Base-by-base conservation (phyloP, 2,797 vertebrate genomes). In the Agapornis canus region DNA sequence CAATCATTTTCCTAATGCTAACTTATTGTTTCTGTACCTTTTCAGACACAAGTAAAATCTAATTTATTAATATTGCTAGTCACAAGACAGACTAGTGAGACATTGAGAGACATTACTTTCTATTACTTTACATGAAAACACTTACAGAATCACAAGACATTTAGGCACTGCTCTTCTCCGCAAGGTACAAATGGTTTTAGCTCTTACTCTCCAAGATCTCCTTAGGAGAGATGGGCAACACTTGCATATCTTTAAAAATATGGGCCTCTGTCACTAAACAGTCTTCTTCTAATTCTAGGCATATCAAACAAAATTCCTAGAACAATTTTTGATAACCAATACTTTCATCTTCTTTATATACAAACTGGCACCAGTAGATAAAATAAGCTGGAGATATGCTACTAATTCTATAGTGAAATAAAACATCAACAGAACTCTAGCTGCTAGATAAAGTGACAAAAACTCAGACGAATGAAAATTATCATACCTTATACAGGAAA, bases 401-500 rank as follows among this genome's bases (percentile, higher is more conserved):
- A 43, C 47, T 88, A 54, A 59, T 47, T 92, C 51, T 35, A 13
- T 5, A 59, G 0, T 49, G 59, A 92, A 76, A 66, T 37, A 64
- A 35, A 66, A 51, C 13, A 77, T 7, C 21, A 59, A 31, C 15
- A 51, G 42, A 84, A 73, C 21, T 52, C 39, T 5, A 57, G n/a
- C 35, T 61, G 42, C 27, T 32, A 45, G n/a, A 29, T 23, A 11
- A 63, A 70, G 60, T 12, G 35, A 47, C 26, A 54, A 39, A 37
- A 81, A 54, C 45, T 20, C 51, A 87, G 63, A 90, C 14, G 35
- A 71, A 40, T 31, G 26, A 48, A 73, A 64, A 45, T 11, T 31
- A 57, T 43, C 98, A 98, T 98, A 99, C 99, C 98, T 99, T 99
- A 95, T 99, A 99, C 81, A 99, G 98, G 98, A 99, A 99, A 95